Percentiles rank a stretch among this genome's conserved stretches.
Evolutionary conservation across 1,140 invertebrate genomes (phyloP).

Genomic region (Thaumatotibia leucotreta): DNA sequence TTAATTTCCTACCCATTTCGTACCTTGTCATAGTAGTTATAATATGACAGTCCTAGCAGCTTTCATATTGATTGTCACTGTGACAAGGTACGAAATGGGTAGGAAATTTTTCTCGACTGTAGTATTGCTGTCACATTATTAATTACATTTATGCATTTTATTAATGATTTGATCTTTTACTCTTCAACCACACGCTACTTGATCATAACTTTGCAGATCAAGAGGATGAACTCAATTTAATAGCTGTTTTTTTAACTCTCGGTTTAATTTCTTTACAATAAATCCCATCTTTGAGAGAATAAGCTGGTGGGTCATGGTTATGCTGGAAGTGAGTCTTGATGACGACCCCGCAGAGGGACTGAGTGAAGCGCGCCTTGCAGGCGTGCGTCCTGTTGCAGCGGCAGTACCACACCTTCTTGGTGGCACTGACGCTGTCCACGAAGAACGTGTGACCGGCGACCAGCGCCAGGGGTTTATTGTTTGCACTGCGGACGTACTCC

Average conservation of each 20-base stretch:
- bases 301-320: background rate
- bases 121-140: too few relatives aligned
- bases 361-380: background rate
- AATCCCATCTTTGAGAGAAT: background rate
- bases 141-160: too few relatives aligned
- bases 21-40: too few relatives aligned
- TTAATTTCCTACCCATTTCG: too few relatives aligned
- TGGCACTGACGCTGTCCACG: background rate
- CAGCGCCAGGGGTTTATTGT: background rate
- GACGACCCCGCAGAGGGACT: background rate
- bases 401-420: background rate
- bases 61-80: too few relatives aligned
- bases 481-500: background rate
- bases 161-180: too few relatives aligned
- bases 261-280: background rate
- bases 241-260: background rate
- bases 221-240: too few relatives aligned
- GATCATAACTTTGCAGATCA: too few relatives aligned
- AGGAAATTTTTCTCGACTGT: too few relatives aligned
- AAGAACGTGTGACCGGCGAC: background rate
- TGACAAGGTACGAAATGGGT: too few relatives aligned
- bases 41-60: too few relatives aligned
- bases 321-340: background rate
- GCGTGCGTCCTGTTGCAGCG: background rate
- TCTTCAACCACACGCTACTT: too few relatives aligned